Evolutionary conservation across 1,140 invertebrate species (phyloP).

Genomic region (Telenomus remus): DNA sequence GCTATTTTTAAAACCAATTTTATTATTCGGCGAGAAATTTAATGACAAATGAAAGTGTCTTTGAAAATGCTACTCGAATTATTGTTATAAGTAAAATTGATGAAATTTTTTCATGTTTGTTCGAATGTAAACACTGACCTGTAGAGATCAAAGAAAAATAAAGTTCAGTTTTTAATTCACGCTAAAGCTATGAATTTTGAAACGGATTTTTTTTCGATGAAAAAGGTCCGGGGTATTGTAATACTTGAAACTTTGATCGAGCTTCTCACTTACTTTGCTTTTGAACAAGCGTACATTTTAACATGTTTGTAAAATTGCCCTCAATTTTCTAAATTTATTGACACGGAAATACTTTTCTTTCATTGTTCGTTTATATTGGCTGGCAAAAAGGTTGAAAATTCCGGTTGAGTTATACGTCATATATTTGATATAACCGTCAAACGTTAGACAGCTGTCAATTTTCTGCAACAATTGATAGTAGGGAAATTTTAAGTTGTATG

Average conservation of each 20-base stretch:
- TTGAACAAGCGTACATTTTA: slow-evolving; percentile 35
- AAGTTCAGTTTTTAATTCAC: not conserved
- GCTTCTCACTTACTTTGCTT: slow-evolving; percentile 33
- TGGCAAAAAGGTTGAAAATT: slow-evolving; percentile 28
- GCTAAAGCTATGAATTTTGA: slow-evolving; percentile 14
- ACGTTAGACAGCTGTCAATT: slow-evolving; percentile 50
- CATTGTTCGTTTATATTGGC: slow-evolving; percentile 30
- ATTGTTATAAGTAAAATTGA: slow-evolving; percentile 5
- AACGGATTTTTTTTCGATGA: slow-evolving; percentile 11
- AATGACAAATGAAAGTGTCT: slow-evolving; percentile 12
- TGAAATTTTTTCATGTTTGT: not conserved
- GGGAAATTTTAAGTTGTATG: slow-evolving; percentile 34
- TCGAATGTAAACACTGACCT: slow-evolving; percentile 13
- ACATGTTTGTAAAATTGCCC: slow-evolving; percentile 41
- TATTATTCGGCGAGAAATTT: not conserved
- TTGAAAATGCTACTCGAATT: slow-evolving; percentile 11
- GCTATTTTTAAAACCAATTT: no score
- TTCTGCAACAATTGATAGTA: slow-evolving; percentile 36
- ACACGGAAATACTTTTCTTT: slow-evolving; percentile 48
- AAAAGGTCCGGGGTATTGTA: slow-evolving; percentile 1
- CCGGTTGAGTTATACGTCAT: slow-evolving; percentile 37
- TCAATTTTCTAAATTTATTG: slow-evolving; percentile 45
- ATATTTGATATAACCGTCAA: slow-evolving; percentile 42
- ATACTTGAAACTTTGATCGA: slow-evolving; percentile 9
- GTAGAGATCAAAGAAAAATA: not conserved